These are phyloP conservation scores for Pimpla rufipes DNA, from an alignment of 2,888 invertebrate species.

Conservation along the genomic window DNA sequence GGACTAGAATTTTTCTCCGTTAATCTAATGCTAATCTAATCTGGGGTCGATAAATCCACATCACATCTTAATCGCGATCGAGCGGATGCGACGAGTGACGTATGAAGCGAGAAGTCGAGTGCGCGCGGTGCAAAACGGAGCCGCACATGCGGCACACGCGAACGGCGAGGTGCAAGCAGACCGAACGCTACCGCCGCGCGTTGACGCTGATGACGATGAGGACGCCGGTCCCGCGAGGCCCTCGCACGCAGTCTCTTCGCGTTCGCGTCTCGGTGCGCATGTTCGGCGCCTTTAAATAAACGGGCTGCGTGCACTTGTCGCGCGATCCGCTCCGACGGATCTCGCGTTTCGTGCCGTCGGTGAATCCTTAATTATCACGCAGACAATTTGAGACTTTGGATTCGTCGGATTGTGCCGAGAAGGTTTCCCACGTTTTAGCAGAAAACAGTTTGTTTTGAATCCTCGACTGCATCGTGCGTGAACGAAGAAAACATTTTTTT, in stretches of 20 bases:
- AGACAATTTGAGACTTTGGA: not conserved
- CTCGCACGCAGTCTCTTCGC: slow-evolving; percentile 57
- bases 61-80: slow-evolving; percentile 9
- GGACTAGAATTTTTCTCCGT: not conserved
- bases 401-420: slow-evolving; percentile 3
- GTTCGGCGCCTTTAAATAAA: slow-evolving; percentile 64
- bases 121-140: slow-evolving; percentile 11
- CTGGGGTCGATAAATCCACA: not conserved
- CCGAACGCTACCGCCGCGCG: slow-evolving; percentile 63
- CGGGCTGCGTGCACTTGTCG: slow-evolving; percentile 31
- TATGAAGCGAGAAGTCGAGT: too few species aligned
- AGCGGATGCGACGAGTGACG: slow-evolving; percentile 7
- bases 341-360: too few species aligned
- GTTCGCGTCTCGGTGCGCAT: slow-evolving; percentile 67
- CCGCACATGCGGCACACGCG: slow-evolving; percentile 51
- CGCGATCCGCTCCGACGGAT: slow-evolving; percentile 3
- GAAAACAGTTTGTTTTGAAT: too few species aligned
- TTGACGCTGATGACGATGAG: slow-evolving; percentile 65
- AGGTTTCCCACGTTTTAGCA: too few species aligned
- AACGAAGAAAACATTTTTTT: too few species aligned
- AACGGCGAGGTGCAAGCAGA: slow-evolving; percentile 44
- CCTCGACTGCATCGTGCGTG: too few species aligned
- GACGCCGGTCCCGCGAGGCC: slow-evolving; percentile 55
- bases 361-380: too few species aligned
- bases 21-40: not conserved